Percentiles rank a stretch among this genome's conserved stretches.
Evolutionary conservation across 2,797 vertebrate species (phyloP).

Genomic region (Cuniculus paca): DNA sequence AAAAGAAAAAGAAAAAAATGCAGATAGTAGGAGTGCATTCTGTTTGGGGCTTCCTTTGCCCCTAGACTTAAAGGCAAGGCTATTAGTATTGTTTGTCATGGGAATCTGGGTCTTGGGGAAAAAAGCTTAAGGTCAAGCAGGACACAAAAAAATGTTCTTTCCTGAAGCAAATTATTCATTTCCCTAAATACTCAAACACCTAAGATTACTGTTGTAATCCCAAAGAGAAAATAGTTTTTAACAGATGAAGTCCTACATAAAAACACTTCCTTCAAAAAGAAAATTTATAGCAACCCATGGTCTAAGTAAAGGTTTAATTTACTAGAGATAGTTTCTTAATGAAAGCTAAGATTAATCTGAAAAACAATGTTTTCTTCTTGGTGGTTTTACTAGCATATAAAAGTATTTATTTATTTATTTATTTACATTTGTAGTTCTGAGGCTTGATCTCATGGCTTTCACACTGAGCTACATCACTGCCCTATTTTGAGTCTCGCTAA

Average conservation of each 20-base stretch:
- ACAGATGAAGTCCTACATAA: neutral
- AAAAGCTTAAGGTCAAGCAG: constrained; percentile 44
- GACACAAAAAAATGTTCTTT: constrained; percentile 6
- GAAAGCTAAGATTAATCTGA: constrained; percentile 17
- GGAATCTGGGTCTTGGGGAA: neutral
- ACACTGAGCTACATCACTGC: neutral
- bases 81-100: neutral
- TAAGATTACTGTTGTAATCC: neutral
- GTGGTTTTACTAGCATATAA: neutral
- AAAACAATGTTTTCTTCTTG: neutral
- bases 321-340: neutral
- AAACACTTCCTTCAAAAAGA: neutral
- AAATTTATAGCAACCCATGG: neutral
- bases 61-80: constrained; percentile 23
- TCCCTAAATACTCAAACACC: constrained; percentile 15
- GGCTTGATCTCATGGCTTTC: neutral
- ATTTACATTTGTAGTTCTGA: neutral
- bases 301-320: constrained; percentile 23
- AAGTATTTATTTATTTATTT: neutral
- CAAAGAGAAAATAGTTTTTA: constrained; percentile 19
- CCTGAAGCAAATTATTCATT: constrained; percentile 55
- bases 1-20: constrained; percentile 31
- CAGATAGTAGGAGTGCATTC: constrained; percentile 16
- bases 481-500: neutral
- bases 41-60: neutral